phyloP scores from a whole-genome alignment of 2,888 invertebrate genomes.

The Mesochorus sp. region DNA sequence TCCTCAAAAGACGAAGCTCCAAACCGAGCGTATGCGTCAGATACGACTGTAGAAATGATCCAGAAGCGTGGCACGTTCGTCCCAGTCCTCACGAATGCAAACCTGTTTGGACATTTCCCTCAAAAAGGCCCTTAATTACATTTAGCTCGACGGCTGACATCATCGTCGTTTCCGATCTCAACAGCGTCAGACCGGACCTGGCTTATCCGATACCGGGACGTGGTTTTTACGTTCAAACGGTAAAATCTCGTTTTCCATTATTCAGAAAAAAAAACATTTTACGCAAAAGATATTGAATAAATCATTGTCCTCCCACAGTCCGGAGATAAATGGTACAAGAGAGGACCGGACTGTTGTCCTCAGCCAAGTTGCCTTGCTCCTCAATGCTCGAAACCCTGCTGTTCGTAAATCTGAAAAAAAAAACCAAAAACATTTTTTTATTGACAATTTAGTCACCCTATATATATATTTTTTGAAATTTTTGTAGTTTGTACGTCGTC shows the following conservation, averaged over 20 bases:
- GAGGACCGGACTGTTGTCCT: constrained; percentile 69
- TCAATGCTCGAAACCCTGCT: constrained; percentile 62
- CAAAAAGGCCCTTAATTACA: constrained; percentile 74
- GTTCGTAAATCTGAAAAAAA: constrained; percentile 33
- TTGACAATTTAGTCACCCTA: not conserved
- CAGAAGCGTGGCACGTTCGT: constrained; percentile 71
- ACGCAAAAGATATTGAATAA: not conserved
- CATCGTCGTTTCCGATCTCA: constrained; percentile 67
- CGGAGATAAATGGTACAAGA: constrained; percentile 72
- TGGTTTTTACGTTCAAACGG: constrained; percentile 71
- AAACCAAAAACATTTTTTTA: not conserved
- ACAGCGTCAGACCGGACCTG: constrained; percentile 67
- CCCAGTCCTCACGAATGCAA: constrained; percentile 74
- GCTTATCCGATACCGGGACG: constrained; percentile 70
- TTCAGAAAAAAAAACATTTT: constrained; percentile 1
- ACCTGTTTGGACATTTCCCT: constrained; percentile 73
- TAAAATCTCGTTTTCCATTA: constrained; percentile 47
- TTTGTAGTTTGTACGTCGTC: not conserved
- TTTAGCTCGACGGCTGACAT: constrained; percentile 69
- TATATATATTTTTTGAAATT: not conserved
- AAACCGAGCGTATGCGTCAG: constrained; percentile 67
- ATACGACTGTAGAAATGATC: constrained; percentile 72
- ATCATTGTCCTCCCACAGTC: constrained; percentile 57
- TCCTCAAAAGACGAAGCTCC: constrained; percentile 55
- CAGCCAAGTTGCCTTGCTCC: constrained; percentile 71